Evolutionary conservation across 2,113 vertebrate genomes (phyloP), one percentile per base, ranked within the genome.

Genomic region (Oncorhynchus masou): DNA sequence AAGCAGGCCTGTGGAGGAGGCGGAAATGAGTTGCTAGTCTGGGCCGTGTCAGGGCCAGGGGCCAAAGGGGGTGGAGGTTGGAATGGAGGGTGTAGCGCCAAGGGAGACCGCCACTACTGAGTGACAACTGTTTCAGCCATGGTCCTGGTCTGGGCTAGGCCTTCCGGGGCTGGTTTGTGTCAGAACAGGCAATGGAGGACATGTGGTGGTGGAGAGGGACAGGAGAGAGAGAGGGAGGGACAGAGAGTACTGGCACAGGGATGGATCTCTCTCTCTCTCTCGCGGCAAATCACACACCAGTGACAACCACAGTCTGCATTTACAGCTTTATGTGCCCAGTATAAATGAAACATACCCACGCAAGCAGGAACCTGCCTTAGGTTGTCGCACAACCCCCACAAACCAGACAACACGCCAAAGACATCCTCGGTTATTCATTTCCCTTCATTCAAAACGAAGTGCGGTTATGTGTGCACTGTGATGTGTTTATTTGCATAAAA

Each of bases 121-220:
- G 92, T 95, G 95, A 96, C 95, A 85, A 94, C 95, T 94, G 94
- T 96, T 96, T 96, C 94, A 95, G 90, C 93, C 92, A 91, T 88
- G 93, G 92, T 92, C 94, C 92, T 93, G 89, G 91, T 86, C 93
- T 74, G 5, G 74, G 74, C 70, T 22, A 20, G 54, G 54, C 16
- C 19, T 15, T 57, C 54, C 54, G 39, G 5, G 59, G 59, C n/a
- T 62, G 59, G 59, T 62, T 62, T 62, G 59, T 62, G 59, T 62
- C 59, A 62, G 16, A 31, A 67, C 12, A 25, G 24, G 24, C 7
- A 27, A 7, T 19, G 8, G 66, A 39, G 29, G 65, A 25, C 31
- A 16, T 19, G 31, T 34, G 31, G 19, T 27, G 67, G 31, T 3
- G 4, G 31, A 25, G 19, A 39, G 34, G 34, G 39, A 9, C 39